These are phyloP conservation scores for Cotesia chilonis DNA, from an alignment of 1,140 invertebrate species.

Conservation along the genomic window DNA sequence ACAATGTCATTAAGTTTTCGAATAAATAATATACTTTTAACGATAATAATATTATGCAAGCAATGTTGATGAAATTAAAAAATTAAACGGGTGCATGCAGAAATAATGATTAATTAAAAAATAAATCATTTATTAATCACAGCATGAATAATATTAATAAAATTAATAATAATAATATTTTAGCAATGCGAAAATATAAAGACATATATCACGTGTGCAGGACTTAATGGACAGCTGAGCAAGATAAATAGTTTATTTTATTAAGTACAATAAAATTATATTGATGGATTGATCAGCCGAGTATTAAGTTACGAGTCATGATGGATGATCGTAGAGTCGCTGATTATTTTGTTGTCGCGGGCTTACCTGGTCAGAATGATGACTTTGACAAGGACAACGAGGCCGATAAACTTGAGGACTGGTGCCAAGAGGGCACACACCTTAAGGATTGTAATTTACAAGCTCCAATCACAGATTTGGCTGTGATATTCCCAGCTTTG, in stretches of 20 bases:
- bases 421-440: slow-evolving; percentile 80
- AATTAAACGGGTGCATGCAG: slow-evolving; percentile 28
- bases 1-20: slow-evolving; percentile 13
- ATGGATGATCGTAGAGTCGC: slow-evolving; percentile 87
- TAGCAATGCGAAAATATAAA: neutral
- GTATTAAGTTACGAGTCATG: slow-evolving; percentile 11
- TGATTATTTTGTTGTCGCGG: slow-evolving; percentile 98
- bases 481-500: slow-evolving; percentile 89
- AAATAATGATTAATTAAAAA: slow-evolving; percentile 3
- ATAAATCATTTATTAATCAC: slow-evolving; percentile 4
- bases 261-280: too few species aligned
- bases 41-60: slow-evolving; percentile 18
- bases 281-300: slow-evolving; percentile 2
- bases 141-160: slow-evolving; percentile 19
- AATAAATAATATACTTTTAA: slow-evolving; percentile 28
- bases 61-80: slow-evolving; percentile 20
- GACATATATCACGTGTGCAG: neutral
- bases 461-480: slow-evolving; percentile 93
- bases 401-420: slow-evolving; percentile 77
- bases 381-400: slow-evolving; percentile 53
- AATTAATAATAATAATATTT: neutral
- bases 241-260: neutral
- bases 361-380: slow-evolving; percentile 78
- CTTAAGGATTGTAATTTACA: slow-evolving; percentile 77
- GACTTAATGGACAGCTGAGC: neutral